Base-by-base conservation (phyloP, 2,888 invertebrate species). In the Pemphredon lugubris region DNA sequence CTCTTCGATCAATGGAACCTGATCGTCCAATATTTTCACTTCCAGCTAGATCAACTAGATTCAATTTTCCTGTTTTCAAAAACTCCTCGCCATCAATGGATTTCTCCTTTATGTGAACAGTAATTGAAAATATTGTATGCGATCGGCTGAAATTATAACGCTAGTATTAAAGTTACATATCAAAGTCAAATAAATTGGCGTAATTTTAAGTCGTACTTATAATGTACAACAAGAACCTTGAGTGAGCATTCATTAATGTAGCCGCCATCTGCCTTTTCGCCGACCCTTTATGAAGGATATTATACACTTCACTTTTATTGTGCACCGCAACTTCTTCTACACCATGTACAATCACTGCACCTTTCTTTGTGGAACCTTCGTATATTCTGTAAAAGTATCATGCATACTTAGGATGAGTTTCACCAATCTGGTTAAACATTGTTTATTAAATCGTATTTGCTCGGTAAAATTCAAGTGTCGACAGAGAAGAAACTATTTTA, bases 11-110 rank as follows among this genome's bases (percentile, higher is more conserved):
- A 40, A 94, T 92, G 0, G 98, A 97, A 9, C 99, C 99, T 0
- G 98, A 98, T 83, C 97, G 94, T 13, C 96, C 96, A 79, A 99
- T 97, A 90, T 98, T 98, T 91, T 99, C 99, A 61, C 97, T 97
- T 0, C 99, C 99, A 0, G 99, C 99, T 85, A 99, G 91, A 92
- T 99, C 99, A 0, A 98, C 99, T 76, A 99, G 91, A 92, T 99
- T 97, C 11, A 99, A 91, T 89, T 99, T 99, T 0, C 99, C 99
- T 51, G 95, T 96, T 91, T 97, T 98, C 9, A 98, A 91, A 68
- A 98, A 91, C 86, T 98, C 97, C 86, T 98, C 97, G 1, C 97
- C 98, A 23, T 96, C 96, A 0, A 95, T 92, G 9, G 95, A 95
- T 86, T 94, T 95, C 87, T 99, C 98, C 75, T 96, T 96, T 84